Base-by-base conservation (phyloP, 2,797 vertebrate species). In the Calcarius lapponicus region DNA sequence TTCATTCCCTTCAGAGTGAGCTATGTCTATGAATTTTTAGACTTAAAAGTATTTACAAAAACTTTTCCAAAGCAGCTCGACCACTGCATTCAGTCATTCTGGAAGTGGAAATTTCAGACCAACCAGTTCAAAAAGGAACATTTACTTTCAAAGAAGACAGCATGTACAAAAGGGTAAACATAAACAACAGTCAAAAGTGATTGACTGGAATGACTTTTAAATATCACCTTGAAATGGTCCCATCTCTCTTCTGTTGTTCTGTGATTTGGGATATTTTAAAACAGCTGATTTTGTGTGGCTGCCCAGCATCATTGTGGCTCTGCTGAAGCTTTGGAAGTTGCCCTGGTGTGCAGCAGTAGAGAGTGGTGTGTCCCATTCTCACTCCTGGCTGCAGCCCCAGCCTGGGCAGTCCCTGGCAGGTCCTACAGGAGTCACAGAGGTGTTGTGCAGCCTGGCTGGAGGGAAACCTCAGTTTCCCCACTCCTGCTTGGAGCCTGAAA, bases 371-470 rank as follows among this genome's bases (percentile, higher is more conserved):
- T 19, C 42, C 28, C 31, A 2, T 22, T 48, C 51, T 21, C 9
- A 1, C 17, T 65, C 8, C 60, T 45, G 13, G 43, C 60, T 36
- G 13, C 48, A 40, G 0, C 4, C 10, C 11, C 28, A 29, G 12
- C 6, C 5, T 6, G 28, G 24, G 7, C 7, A 28, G 8, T 80
- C 36, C 60, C 56, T 29, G 50, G 28, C 15, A 3, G 0, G 1
- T 17, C 67, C 36, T 3, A 26, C 11, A 28, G n/a, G 31, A 48
- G 17, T 5, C 74, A 73, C 40, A 48, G 50, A 43, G 29, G 17
- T 1, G 0, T 51, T 42, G 6, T 5, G 6, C 6, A 22, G 20
- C 5, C 7, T 1, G 10, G 5, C 4, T 3, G 22, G 17, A 79
- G 60, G 60, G 28, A 61, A 40, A 15, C 18, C 34, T 40, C 60